Evolutionary conservation across 2,113 vertebrate genomes (phyloP), one percentile per base, ranked within the genome.

Genomic region (Hemibagrus wyckioides): DNA sequence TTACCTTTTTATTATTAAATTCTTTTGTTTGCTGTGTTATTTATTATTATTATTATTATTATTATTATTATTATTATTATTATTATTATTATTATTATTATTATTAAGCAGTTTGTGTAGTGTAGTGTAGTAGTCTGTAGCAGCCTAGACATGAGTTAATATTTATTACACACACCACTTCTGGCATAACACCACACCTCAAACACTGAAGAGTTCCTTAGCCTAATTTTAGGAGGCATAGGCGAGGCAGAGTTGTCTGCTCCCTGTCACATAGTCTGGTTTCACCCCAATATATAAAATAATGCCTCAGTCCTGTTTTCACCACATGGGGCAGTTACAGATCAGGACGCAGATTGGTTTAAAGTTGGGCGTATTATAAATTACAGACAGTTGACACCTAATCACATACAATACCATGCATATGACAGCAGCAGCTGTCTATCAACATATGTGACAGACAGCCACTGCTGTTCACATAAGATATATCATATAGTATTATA

Each of bases 141-240:
- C 44, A 44, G 23, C 23, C 19, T 39, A 23, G 36, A 23, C 1
- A 30, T 13, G 2, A 0, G 39, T 75, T 28, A 52, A 52, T 52
- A n/a, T 85, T 56, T 44, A 69, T 86, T 85, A n/a, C 59, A 86
- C 15, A 2, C 21, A 28, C 41, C 50, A 75, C 86, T 65, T 57
- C 56, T 36, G 28, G 39, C 67, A 82, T 17, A 88, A 85, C 86
- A 91, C 23, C 41, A 33, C 63, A 80, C 83, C 48, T 89, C 89
- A 92, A 92, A 92, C 87, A 88, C 90, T 88, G 83, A 87, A 88
- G 88, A 81, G 80, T 90, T 79, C 61, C 89, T 86, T 39, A 15
- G 85, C 88, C 94, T 95, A 93, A 94, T 94, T 94, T 92, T 94
- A 94, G 93, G 88, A 92, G 89, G 86, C 85, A 87, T 80, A 88